Base-by-base conservation (phyloP, 2,888 invertebrate genomes). In the Clistopyga incitator region DNA sequence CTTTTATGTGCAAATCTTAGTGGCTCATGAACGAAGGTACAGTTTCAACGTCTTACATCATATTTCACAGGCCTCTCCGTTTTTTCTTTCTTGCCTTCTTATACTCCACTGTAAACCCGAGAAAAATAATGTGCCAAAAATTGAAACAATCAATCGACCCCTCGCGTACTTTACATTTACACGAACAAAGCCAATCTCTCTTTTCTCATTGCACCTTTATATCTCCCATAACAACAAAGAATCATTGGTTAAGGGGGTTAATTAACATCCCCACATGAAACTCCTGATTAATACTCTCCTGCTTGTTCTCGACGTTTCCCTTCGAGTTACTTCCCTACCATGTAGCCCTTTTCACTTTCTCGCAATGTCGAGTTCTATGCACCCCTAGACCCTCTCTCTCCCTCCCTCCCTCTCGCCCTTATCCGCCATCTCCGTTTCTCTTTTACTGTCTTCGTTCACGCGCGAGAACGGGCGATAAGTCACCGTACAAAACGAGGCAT, bases 401-500 rank as follows among this genome's bases (percentile, higher is more conserved):
- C n/a, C n/a, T n/a, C n/a, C n/a, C n/a, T n/a, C n/a, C n/a, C n/a
- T n/a, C n/a, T n/a, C 6, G 34, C 61, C n/a, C 61, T 34, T 61
- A 34, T 61, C 61, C 61, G 1, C 34, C 47, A 15, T 77, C 67
- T n/a, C 29, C 59, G 23, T 15, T 70, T 15, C 68, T 50, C 61
- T 59, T 59, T 59, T 71, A 54, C 71, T 71, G 54, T 42, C 71
- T 54, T 72, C 72, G 72, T 72, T 45, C 59, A 59, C 45, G 72
- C 72, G 56, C 72, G 72, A 59, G 38, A 72, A 59, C 75, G 64
- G 52, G 64, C 75, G 75, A 75, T 75, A 75, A 75, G 75, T 75
- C 75, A 75, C 52, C 38, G 50, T 47, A 81, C 86, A 85, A 88
- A 88, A 92, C 92, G 91, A 92, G 92, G 90, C 88, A 87, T 88